Evolutionary conservation across 1,140 invertebrate species (phyloP), one percentile per base, ranked within the genome.

Genomic region (Mactra quadrangularis): DNA sequence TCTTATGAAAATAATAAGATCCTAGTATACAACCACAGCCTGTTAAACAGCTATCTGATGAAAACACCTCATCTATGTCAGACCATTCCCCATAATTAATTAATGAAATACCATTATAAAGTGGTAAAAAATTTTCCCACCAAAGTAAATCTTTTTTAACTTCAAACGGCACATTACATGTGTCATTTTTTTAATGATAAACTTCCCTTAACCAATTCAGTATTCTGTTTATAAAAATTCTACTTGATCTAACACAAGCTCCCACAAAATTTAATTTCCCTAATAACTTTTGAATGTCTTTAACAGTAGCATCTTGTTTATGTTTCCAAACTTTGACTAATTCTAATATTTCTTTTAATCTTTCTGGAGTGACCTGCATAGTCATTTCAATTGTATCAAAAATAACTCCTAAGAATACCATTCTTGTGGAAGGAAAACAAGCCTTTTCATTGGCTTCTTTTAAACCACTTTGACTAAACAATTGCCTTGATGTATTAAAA

Each of bases 71-170:
- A 41, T 82, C 68, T 27, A 57, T 17, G 3, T 35, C 25, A 17
- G 33, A 52, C 68, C 68, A 62, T 0, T 25, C 1, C 11, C 68
- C 68, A n/a, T n/a, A n/a, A n/a, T n/a, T n/a, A n/a, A n/a, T n/a
- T n/a, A n/a, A n/a, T n/a, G n/a, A n/a, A n/a, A n/a, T n/a, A n/a
- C n/a, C n/a, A n/a, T n/a, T n/a, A n/a, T n/a, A n/a, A n/a, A n/a
- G n/a, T n/a, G n/a, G 38, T 52, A 82, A n/a, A 74, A 72, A 82
- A 4, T 19, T 72, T 35, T 74, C 38, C 78, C 78, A 82, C 78
- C 78, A 72, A 22, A 62, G 22, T n/a, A 72, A 45, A 59, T 81
- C 68, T 50, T 81, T 71, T 25, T 29, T 29, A n/a, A 82, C 55
- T 31, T 82, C 66, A 11, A 7, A 17, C 17, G 68, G 55, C 41